Conservation (phyloP, 1,140 invertebrate species). For the Drosophila nannoptera region DNA sequence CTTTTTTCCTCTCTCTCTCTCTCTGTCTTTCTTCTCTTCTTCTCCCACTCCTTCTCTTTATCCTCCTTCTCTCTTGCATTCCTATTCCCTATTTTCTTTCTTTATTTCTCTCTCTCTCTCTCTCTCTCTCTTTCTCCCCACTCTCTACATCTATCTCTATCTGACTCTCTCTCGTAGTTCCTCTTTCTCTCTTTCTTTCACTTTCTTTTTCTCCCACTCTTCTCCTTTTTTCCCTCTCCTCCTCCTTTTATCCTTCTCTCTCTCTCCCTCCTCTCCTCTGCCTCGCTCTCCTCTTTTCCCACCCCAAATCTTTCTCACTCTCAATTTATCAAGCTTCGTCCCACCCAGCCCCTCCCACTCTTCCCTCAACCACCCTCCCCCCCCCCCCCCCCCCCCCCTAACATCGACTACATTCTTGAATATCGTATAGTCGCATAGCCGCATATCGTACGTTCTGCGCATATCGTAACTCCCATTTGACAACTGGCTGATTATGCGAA, state of each 20-base stretch:
- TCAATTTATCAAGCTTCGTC: too few species aligned
- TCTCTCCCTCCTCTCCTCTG: background rate
- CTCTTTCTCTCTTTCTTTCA: background rate
- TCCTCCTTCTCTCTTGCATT: background rate
- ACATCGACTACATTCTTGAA: too few species aligned
- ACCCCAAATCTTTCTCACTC: background rate
- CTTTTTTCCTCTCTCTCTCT: background rate
- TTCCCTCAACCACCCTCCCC: too few species aligned
- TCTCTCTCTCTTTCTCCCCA: background rate
- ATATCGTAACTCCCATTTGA: background rate
- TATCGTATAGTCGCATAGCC: too few species aligned
- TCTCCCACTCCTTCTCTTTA: background rate
- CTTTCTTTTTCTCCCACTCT: background rate
- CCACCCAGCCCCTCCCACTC: too few species aligned
- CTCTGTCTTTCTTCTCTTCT: background rate
- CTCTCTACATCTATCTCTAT: background rate
- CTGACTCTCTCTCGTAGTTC: too few species aligned
- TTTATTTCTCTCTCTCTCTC: background rate
- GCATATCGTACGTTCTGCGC: too few species aligned
- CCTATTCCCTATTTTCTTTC: background rate
- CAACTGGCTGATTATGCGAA: constrained; percentile 16
- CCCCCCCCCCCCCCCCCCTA: too few species aligned
- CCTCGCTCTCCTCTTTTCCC: background rate
- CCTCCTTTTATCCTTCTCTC: background rate
- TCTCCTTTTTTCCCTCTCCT: background rate